Percentiles rank a stretch among this genome's conserved stretches.
phyloP scores from a whole-genome alignment of 2,888 invertebrate species.

The Drosophila fungiperda region DNA sequence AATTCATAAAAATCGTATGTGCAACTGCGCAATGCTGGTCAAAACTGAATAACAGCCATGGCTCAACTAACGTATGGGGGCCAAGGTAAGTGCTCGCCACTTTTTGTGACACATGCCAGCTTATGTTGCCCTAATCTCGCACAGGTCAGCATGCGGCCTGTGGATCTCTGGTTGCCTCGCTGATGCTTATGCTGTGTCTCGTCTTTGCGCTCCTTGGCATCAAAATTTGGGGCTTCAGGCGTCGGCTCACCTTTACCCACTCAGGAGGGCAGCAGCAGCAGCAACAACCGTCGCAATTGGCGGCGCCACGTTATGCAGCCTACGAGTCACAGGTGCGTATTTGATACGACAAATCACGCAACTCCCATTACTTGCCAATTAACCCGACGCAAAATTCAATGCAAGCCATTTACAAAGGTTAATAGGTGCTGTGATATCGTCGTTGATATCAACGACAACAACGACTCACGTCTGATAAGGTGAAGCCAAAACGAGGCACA shows the following conservation, averaged over 20 bases:
- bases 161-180: slow-evolving; percentile 52
- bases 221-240: slow-evolving; percentile 86
- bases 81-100: slow-evolving; percentile 62
- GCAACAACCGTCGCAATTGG: slow-evolving; percentile 28
- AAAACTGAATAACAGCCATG: slow-evolving; percentile 58
- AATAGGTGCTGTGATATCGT: slow-evolving; percentile 52
- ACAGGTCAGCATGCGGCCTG: slow-evolving; percentile 44
- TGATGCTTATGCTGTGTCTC: slow-evolving; percentile 71
- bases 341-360: slow-evolving; percentile 26
- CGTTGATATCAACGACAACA: slow-evolving; percentile 30
- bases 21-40: slow-evolving; percentile 58
- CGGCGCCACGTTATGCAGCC: slow-evolving; percentile 71
- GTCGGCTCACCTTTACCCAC: slow-evolving; percentile 81
- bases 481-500: slow-evolving; percentile 20
- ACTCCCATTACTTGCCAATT: slow-evolving; percentile 21
- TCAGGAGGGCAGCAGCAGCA: slow-evolving; percentile 24
- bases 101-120: neutral
- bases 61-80: slow-evolving; percentile 64
- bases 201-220: slow-evolving; percentile 84
- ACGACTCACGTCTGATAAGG: slow-evolving; percentile 56
- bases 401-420: slow-evolving; percentile 65
- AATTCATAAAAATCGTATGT: slow-evolving; percentile 44
- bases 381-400: slow-evolving; percentile 39
- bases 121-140: neutral
- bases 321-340: slow-evolving; percentile 68